Base-by-base conservation (phyloP, 2,797 vertebrate species). In the Onychomys arenicola region DNA sequence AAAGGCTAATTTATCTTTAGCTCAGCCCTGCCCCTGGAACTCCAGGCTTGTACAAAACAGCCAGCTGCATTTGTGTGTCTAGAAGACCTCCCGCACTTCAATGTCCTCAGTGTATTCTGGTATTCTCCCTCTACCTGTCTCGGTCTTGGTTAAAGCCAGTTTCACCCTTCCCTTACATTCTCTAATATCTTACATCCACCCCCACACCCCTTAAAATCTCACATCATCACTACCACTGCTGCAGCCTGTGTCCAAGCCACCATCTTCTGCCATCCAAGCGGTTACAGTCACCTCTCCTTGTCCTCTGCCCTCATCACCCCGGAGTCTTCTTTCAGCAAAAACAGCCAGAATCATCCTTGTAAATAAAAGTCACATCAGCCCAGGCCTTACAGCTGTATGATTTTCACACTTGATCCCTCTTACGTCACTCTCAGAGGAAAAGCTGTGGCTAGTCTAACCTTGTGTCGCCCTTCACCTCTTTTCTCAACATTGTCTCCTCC, bases 11-110 rank as follows among this genome's bases (percentile, higher is more conserved):
- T 75, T 84, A 49, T 78, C 49, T 90, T 89, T 57, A 92, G 89
- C 49, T 92, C 81, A 90, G 89, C 90, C 65, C 65, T 40, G 17
- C 27, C 69, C 55, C 63, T 55, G 86, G 25, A 96, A 71, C 61
- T 67, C 73, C 67, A 78, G 61, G 77, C 84, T 73, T 89, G 13
- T 40, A 23, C 63, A 67, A 93, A 90, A 65, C 7, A 94, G 37
- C 43, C 73, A 81, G 6, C 92, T 93, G 71, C 59, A 77, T 52
- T 88, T 21, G 3, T 52, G 40, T 32, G 40, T 43, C 65, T 87
- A 52, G 37, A 16, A 52, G 63, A 55, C 84, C 43, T 67, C 65
- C 29, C 49, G 40, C 14, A 63, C 11, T 57, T 57, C 82, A 17
- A 29, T 37, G 21, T 21, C 49, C 61, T 55, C 52, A 75, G 14